These are phyloP conservation scores for Battus philenor DNA, from an alignment of 1,140 invertebrate species.

Conservation along the genomic window DNA sequence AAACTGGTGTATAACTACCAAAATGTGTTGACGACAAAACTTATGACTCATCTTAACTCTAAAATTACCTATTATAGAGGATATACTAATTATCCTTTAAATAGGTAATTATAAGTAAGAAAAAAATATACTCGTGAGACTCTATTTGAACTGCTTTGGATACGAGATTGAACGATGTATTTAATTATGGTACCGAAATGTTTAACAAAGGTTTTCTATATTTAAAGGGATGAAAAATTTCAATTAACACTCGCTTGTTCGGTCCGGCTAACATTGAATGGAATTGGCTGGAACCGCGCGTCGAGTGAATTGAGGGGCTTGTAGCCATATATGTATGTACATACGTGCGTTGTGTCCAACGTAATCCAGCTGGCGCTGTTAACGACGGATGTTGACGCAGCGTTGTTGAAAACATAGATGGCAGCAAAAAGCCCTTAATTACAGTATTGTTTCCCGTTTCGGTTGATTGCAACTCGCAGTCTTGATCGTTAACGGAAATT, in stretches of 20 bases:
- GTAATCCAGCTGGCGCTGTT: slow-evolving; percentile 44
- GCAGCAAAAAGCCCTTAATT: slow-evolving; percentile 35
- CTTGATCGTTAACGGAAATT: slow-evolving; percentile 5
- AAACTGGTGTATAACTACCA: no score
- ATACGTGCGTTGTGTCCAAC: slow-evolving; percentile 55
- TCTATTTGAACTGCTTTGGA: no score
- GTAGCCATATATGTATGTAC: slow-evolving; percentile 39
- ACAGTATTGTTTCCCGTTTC: slow-evolving; percentile 28
- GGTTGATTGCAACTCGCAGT: slow-evolving; percentile 8
- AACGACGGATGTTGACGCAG: slow-evolving; percentile 35
- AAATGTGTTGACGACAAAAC: no score
- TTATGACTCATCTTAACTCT: no score
- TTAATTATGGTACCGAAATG: no score
- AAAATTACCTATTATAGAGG: no score
- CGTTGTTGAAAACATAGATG: slow-evolving; percentile 28
- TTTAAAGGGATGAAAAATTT: slow-evolving; percentile 28
- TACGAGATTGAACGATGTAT: no score
- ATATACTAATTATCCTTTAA: no score
- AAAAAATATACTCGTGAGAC: no score
- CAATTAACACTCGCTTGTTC: slow-evolving; percentile 61
- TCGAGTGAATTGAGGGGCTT: slow-evolving; percentile 47
- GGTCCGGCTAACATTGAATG: slow-evolving; percentile 30
- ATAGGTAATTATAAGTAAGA: no score
- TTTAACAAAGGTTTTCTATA: no score
- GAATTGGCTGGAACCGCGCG: slow-evolving; percentile 51